Evolutionary conservation across 1,140 invertebrate genomes (phyloP).

Genomic region (Drosophila ficusphila): DNA sequence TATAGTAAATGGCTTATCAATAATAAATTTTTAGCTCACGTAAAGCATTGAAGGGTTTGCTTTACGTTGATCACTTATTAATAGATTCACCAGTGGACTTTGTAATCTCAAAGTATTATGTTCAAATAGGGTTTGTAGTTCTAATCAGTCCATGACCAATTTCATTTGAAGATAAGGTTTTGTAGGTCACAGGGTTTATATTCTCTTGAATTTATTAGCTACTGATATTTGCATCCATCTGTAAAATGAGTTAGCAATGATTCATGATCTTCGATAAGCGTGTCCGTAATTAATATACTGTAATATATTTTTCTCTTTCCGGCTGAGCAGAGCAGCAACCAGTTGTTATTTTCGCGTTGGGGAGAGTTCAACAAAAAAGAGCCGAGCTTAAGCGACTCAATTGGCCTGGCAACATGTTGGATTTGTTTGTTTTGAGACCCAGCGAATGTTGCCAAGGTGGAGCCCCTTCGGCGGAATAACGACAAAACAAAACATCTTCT

Average conservation of each 20-base stretch:
- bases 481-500: conserved; percentile 51
- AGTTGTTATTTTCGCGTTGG: conserved; percentile 2
- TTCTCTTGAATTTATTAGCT: not conserved
- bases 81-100: conserved; percentile 6
- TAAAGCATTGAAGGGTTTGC: not conserved
- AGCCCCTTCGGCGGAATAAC: conserved; percentile 12
- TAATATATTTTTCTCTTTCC: conserved; percentile 17
- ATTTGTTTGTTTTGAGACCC: conserved; percentile 35
- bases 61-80: conserved; percentile 7
- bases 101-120: conserved; percentile 8
- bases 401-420: conserved; percentile 73
- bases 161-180: not conserved
- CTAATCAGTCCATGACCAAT: not conserved
- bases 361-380: conserved; percentile 10
- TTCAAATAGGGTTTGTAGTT: not conserved
- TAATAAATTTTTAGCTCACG: not conserved
- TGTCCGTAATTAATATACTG: conserved; percentile 29
- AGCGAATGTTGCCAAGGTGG: conserved; percentile 48
- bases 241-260: not conserved
- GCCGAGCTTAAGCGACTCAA: conserved; percentile 17
- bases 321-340: conserved; percentile 20
- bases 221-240: not conserved
- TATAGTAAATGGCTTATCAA: not conserved
- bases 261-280: conserved; percentile 1
- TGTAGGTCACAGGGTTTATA: not conserved